These are phyloP conservation scores for Ptychodera flava DNA, from an alignment of 35 echinoderm and acorn worm species.

Conservation along the genomic window DNA sequence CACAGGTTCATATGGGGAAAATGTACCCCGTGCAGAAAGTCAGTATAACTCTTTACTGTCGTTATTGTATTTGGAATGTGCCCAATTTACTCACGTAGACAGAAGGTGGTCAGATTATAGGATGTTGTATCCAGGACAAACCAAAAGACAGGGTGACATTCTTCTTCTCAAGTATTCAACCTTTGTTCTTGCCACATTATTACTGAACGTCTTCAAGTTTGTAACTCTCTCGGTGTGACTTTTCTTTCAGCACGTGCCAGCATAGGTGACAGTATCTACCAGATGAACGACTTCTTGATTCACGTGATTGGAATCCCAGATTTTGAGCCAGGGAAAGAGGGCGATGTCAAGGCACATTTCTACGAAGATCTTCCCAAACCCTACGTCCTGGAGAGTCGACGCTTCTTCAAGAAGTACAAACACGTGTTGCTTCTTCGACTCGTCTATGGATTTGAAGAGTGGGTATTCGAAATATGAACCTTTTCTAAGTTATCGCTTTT, in stretches of 20 bases:
- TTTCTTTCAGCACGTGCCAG: neutral
- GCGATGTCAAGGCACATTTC: neutral
- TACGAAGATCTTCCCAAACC: neutral
- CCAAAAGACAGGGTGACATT: no score
- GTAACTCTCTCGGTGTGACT: no score
- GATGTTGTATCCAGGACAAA: no score
- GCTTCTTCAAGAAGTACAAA: neutral
- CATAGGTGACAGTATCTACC: neutral
- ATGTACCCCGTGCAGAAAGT: no score
- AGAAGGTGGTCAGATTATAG: no score
- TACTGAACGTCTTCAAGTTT: no score
- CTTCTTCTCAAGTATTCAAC: no score
- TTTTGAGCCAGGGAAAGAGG: neutral
- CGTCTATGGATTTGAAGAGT: neutral
- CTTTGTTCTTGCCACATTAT: no score
- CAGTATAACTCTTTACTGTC: no score
- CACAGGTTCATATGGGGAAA: no score
- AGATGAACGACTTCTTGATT: neutral
- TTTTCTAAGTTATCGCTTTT: neutral
- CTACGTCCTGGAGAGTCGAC: neutral
- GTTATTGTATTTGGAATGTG: no score
- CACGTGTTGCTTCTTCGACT: neutral
- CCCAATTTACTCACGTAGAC: no score
- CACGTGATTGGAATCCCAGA: neutral
- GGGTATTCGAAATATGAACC: neutral